phyloP scores from a whole-genome alignment of 1,140 invertebrate genomes.

The Potamilus streckersoni region DNA sequence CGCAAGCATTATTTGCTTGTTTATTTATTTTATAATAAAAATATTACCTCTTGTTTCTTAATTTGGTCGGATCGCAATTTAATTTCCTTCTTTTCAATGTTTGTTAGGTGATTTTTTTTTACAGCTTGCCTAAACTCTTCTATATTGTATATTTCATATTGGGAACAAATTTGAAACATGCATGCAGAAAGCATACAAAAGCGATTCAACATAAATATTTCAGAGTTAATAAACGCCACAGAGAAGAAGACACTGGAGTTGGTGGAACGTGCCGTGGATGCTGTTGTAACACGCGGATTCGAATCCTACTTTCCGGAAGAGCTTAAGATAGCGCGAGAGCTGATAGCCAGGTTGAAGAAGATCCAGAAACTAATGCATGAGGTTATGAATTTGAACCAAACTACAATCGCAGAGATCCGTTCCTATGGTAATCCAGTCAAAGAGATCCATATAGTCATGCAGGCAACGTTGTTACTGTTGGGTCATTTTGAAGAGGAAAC shows the following conservation, averaged over 20 bases:
- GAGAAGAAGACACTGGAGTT: slow-evolving; percentile 38
- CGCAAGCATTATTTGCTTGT: no score
- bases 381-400: slow-evolving; percentile 44
- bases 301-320: slow-evolving; percentile 31
- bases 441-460: slow-evolving; percentile 42
- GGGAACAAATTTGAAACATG: no score
- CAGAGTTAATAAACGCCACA: slow-evolving; percentile 34
- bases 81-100: no score
- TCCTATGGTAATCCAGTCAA: slow-evolving; percentile 37
- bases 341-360: slow-evolving; percentile 34
- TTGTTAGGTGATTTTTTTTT: no score
- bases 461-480: slow-evolving; percentile 40
- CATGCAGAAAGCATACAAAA: no score
- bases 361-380: slow-evolving; percentile 41
- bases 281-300: slow-evolving; percentile 38
- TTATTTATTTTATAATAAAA: no score
- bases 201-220: neutral
- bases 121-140: no score
- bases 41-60: no score
- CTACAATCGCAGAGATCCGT: slow-evolving; percentile 42
- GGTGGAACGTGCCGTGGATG: slow-evolving; percentile 37
- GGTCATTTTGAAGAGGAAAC: slow-evolving; percentile 42
- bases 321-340: slow-evolving; percentile 33
- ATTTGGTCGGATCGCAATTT: no score
- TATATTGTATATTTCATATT: no score